A percentile compares a stretch with the other conserved stretches of the same genome.
These are phyloP conservation scores for Atrichornis clamosus DNA, from an alignment of 2,113 vertebrate genomes.

Conservation along the genomic window DNA sequence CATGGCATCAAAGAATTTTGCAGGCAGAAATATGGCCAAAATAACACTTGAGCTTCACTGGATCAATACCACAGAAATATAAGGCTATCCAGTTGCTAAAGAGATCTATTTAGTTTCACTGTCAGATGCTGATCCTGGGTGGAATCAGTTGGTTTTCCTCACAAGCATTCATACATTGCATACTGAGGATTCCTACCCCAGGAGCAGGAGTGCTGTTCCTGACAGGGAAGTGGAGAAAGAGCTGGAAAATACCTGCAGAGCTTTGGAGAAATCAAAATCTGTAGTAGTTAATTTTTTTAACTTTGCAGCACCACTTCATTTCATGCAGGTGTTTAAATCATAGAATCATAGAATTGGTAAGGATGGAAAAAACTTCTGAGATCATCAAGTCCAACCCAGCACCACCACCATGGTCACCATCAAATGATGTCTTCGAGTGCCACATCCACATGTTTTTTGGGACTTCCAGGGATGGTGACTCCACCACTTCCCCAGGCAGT, in stretches of 20 bases:
- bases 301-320: neutral
- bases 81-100: slow-evolving; percentile 51
- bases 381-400: neutral
- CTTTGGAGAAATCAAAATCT: neutral
- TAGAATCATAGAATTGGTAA: neutral
- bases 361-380: neutral
- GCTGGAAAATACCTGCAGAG: neutral
- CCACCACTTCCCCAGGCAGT: neutral
- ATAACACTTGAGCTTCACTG: slow-evolving; percentile 56
- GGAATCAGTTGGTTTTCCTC: neutral
- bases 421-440: neutral
- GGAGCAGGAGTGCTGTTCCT: neutral
- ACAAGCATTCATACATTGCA: neutral
- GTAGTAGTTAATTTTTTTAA: neutral
- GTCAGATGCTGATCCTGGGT: neutral
- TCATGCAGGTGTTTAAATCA: neutral
- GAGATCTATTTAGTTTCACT: slow-evolving; percentile 61
- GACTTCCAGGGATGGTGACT: neutral
- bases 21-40: slow-evolving; percentile 43
- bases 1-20: slow-evolving; percentile 56
- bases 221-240: neutral
- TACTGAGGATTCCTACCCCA: neutral
- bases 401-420: neutral
- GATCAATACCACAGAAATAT: slow-evolving; percentile 69
- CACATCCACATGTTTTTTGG: neutral